These are phyloP conservation scores for Pantala flavescens DNA, from an alignment of 1,140 invertebrate genomes.

Conservation along the genomic window DNA sequence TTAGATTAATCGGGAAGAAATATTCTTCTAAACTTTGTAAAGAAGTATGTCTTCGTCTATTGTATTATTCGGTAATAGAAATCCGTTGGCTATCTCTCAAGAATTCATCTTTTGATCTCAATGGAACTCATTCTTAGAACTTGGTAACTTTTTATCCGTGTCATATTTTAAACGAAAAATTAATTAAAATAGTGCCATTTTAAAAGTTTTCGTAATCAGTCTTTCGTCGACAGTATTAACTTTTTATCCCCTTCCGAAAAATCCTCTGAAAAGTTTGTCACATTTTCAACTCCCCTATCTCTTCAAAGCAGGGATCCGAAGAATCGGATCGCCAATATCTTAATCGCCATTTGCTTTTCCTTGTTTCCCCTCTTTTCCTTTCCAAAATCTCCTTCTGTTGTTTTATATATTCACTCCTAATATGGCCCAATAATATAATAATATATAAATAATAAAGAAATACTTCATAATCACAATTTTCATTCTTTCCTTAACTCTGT, in stretches of 20 bases:
- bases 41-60: no score
- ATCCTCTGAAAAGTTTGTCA: not conserved
- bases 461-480: no score
- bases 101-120: not conserved
- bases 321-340: not conserved
- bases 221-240: not conserved
- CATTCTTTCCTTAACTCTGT: no score
- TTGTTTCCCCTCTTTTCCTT: not conserved
- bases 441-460: no score
- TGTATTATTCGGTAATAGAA: no score
- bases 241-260: not conserved
- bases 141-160: not conserved
- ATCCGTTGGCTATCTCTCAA: not conserved
- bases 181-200: not conserved
- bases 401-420: no score
- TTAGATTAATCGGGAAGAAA: no score
- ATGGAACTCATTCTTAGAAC: not conserved
- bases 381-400: not conserved
- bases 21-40: no score
- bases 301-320: not conserved
- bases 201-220: not conserved
- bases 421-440: no score
- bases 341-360: not conserved
- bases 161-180: not conserved
- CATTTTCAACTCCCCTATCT: not conserved